Conservation (phyloP, 2,113 vertebrate genomes). For the Columba livia region DNA sequence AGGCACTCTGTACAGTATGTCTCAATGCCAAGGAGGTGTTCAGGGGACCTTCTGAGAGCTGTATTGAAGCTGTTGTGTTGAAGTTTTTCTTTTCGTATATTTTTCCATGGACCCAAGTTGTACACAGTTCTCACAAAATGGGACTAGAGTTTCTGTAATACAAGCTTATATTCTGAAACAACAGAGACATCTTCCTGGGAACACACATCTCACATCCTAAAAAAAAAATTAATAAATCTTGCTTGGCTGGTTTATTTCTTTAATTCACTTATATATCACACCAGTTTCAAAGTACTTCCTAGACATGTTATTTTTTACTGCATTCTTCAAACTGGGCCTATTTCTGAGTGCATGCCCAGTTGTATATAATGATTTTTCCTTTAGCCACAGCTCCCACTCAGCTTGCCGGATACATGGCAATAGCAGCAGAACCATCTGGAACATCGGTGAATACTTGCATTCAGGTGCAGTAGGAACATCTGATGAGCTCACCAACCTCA, state of each 20-base stretch:
- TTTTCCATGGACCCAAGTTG: not conserved
- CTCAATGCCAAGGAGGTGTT: not conserved
- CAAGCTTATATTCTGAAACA: not conserved
- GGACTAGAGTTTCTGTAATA: not conserved
- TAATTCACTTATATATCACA: not conserved
- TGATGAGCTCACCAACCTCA: not conserved
- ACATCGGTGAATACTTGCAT: not conserved
- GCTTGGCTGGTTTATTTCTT: not conserved
- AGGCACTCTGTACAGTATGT: not conserved
- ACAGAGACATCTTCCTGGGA: not conserved
- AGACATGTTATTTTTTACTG: not conserved
- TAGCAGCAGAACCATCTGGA: not conserved
- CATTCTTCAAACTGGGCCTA: not conserved
- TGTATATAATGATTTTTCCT: not conserved
- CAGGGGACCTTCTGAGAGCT: not conserved
- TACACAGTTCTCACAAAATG: not conserved
- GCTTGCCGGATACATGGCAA: not conserved
- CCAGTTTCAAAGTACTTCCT: not conserved
- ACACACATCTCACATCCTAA: not conserved
- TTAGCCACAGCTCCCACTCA: not conserved
- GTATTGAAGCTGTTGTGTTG: not conserved
- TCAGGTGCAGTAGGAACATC: not conserved
- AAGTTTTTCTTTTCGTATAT: not conserved
- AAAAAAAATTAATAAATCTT: not conserved
- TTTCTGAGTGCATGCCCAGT: not conserved